phyloP scores from a whole-genome alignment of 2,888 invertebrate species.

The Xestoiulus laeticollis region DNA sequence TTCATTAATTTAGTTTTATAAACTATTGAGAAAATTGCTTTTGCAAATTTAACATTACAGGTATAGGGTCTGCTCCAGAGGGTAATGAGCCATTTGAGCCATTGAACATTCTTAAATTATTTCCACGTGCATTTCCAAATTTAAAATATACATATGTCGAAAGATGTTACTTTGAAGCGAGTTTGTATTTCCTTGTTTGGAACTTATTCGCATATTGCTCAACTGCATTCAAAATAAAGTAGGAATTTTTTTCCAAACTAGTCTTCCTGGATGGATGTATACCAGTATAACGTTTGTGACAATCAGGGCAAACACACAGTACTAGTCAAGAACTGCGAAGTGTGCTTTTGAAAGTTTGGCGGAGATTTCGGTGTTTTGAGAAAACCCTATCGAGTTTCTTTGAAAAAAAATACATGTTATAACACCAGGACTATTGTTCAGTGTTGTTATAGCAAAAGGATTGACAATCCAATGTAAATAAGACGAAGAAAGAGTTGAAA shows the following conservation, averaged over 20 bases:
- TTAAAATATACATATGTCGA: too few species aligned
- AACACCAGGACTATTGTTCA: not conserved
- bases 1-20: too few species aligned
- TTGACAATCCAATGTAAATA: slow-evolving; percentile 20
- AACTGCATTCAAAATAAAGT: not conserved
- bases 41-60: too few species aligned
- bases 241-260: not conserved
- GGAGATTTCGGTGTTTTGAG: not conserved
- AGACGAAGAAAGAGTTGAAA: not conserved
- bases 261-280: not conserved
- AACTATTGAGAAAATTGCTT: too few species aligned
- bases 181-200: not conserved
- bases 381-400: slow-evolving; percentile 6
- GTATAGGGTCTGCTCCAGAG: too few species aligned
- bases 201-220: not conserved
- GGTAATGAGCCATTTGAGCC: too few species aligned
- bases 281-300: not conserved
- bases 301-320: not conserved
- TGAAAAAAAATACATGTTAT: not conserved
- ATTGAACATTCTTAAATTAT: too few species aligned
- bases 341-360: not conserved
- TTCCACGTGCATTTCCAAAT: too few species aligned
- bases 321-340: not conserved
- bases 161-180: not conserved
- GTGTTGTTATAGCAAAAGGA: not conserved